Percentiles rank a stretch among this genome's conserved stretches.
These are phyloP conservation scores for Rhagoletis pomonella DNA, from an alignment of 1,140 invertebrate species.

Conservation along the genomic window DNA sequence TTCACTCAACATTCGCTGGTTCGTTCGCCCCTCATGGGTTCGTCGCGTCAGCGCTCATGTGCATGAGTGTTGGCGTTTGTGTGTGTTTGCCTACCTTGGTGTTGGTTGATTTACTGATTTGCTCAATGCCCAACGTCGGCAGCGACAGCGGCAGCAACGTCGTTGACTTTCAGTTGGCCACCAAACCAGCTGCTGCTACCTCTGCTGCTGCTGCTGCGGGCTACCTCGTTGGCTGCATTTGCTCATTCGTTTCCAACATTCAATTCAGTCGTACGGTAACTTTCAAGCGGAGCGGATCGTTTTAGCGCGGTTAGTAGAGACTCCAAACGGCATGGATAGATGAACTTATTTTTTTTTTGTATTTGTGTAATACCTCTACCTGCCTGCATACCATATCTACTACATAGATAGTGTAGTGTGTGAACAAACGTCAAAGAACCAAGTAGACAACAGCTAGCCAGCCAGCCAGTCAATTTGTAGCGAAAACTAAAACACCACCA, in stretches of 20 bases:
- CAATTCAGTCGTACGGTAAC: constrained; percentile 64
- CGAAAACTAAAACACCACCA: constrained; percentile 57
- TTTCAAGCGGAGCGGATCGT: constrained; percentile 68
- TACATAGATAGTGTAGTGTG: not conserved
- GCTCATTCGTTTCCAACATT: constrained; percentile 8
- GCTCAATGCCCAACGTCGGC: constrained; percentile 27
- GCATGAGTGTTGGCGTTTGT: not conserved
- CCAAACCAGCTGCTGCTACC: not conserved
- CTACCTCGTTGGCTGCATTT: constrained; percentile 4
- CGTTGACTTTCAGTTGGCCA: constrained; percentile 42
- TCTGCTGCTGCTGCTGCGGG: not conserved
- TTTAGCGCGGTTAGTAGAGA: constrained; percentile 53
- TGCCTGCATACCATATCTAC: constrained; percentile 52
- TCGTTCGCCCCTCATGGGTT: constrained; percentile 14
- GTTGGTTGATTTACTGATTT: constrained; percentile 39
- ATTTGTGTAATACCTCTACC: constrained; percentile 50
- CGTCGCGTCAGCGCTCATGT: not conserved
- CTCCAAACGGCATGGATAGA: constrained; percentile 54
- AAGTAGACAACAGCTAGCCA: not conserved
- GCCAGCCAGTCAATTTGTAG: not conserved
- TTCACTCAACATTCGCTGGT: constrained; percentile 22
- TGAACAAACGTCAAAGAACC: not conserved
- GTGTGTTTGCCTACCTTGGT: not conserved
- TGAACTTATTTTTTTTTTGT: constrained; percentile 57
- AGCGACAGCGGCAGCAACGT: not conserved